Base-by-base conservation (phyloP, 2,113 vertebrate genomes). In the Sceloporus undulatus region DNA sequence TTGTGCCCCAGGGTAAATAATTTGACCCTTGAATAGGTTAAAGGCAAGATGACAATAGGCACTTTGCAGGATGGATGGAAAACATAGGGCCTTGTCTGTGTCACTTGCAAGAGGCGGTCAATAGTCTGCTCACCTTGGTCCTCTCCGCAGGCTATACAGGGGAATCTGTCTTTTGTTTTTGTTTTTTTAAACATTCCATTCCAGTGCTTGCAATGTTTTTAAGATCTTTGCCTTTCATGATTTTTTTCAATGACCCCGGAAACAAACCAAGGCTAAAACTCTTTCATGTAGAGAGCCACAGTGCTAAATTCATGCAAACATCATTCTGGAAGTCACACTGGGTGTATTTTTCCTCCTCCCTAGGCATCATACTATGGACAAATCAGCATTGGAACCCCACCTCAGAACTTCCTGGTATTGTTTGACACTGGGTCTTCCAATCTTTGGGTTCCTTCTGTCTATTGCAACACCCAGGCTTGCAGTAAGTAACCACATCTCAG, bases 351-450 rank as follows among this genome's bases (percentile, higher is more conserved):
- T 65, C 66, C 23, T 73, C 14, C 14, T 14, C 18, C n/a, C 66
- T 86, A 95, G 95, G 85, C 89, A 29, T 94, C 89, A 70, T 96
- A 94, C 79, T 95, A 95, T 0, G 95, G 95, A n/a, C 92, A 94
- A 54, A 94, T 96, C 79, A 90, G 92, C 91, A 93, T 96, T 0
- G 95, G 95, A 81, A 95, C 88, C 5, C 95, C 95, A 10, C 92
- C 92, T 0, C 94, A 95, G 38, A 93, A 70, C 1, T 96, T 96
- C 78, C 29, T 90, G 84, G 94, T 94, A 82, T 40, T 95, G 48
- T 95, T 95, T 0, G 95, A 95, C 87, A 95, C 95, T 0, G 95
- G 95, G 8, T 96, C 95, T 10, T 75, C 93, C 85, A 93, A 95
- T 91, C 89, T 95, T 3, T 96, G 95, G 95, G 94, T 95, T 4